Base-by-base conservation (phyloP, 2,113 vertebrate species). In the Pseudopodoces humilis region DNA sequence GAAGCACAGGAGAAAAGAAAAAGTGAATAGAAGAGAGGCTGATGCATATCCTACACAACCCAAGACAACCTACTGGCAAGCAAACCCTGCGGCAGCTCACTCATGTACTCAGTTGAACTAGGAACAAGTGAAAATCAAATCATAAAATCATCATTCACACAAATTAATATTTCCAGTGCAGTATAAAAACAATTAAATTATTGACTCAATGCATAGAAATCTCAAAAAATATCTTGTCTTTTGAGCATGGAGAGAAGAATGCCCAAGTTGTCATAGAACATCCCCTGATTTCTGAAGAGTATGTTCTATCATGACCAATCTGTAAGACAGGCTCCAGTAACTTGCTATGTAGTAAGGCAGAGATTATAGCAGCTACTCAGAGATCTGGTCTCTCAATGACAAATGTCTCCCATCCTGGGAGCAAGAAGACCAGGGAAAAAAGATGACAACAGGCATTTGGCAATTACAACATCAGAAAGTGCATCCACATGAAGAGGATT, bases 211-310 rank as follows among this genome's bases (percentile, higher is more conserved):
- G 30, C 31, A 85, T 0, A 72, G 17, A 83, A 7, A 76, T 39
- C 8, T 77, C 27, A 39, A 39, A 39, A 39, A 81, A 64, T 39
- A 25, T 27, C 25, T 67, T 39, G 21, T 60, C 15, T 68, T 52
- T 53, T 21, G 39, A 80, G n/a, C 43, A 75, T 0, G 1, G 25
- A 49, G 31, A 83, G 23, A 65, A 9, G 33, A 83, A 92, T 19
- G 11, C 4, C 43, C 16, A 15, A 39, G 8, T 3, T 80, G 31
- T 27, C 2, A 2, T 0, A 64, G 13, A 93, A 64, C 11, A 52
- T 17, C 24, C 19, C 53, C 35, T 25, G 14, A 27, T 67, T 86
- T 94, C 60, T 70, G 35, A 47, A 84, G 11, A 78, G 30, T 8
- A 18, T 56, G 41, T 30, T 82, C 49, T 67, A 31, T n/a, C 20